These are phyloP conservation scores for Drosophila colorata DNA, from an alignment of 2,888 invertebrate species.

Conservation along the genomic window DNA sequence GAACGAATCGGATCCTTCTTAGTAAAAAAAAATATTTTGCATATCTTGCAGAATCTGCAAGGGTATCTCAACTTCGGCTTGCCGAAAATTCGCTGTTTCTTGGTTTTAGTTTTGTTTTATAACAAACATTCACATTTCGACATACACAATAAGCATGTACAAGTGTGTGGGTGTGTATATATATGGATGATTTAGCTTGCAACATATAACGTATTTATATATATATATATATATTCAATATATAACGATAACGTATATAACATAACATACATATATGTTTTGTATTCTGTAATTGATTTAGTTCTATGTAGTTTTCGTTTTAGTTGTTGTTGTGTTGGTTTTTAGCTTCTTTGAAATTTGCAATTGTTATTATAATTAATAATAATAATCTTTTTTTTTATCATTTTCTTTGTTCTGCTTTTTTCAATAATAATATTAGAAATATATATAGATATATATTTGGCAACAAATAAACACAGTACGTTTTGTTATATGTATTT, in stretches of 20 bases:
- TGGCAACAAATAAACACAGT: conserved; percentile 86
- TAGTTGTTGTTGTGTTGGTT: conserved; percentile 54
- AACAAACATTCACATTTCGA: conserved; percentile 63
- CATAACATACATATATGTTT: conserved; percentile 44
- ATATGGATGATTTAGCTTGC: conserved; percentile 28
- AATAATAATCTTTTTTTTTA: conserved; percentile 22
- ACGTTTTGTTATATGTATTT: conserved; percentile 80
- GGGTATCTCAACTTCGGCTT: conserved; percentile 33
- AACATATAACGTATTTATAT: conserved; percentile 28
- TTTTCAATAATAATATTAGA: conserved; percentile 62
- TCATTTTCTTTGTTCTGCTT: conserved; percentile 31
- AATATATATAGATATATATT: conserved; percentile 82
- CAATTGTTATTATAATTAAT: conserved; percentile 34
- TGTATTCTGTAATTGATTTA: conserved; percentile 36
- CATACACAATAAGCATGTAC: conserved; percentile 36
- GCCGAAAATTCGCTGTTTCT: conserved; percentile 24
- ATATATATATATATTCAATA: conserved; percentile 34
- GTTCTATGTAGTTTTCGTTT: conserved; percentile 38
- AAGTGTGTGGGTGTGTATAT: conserved; percentile 20
- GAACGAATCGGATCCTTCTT: neutral
- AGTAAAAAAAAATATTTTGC: no score
- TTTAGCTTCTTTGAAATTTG: conserved; percentile 54
- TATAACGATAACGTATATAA: conserved; percentile 54
- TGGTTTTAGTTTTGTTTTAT: conserved; percentile 39
- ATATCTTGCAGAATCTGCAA: conserved; percentile 37